phyloP scores from a whole-genome alignment of 2,888 invertebrate species.

The Aphelenchoides bicaudatus region DNA sequence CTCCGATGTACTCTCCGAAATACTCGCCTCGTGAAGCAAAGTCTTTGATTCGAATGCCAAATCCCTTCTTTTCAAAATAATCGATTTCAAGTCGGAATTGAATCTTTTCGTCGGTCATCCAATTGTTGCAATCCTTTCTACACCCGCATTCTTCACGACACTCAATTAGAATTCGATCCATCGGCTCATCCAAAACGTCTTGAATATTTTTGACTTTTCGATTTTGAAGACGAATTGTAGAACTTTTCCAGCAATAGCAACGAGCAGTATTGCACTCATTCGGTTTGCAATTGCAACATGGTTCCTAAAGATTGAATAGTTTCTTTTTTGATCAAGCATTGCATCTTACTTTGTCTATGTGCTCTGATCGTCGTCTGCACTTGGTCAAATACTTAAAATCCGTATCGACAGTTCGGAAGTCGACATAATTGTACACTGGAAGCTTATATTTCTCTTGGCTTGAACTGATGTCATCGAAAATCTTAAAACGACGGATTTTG shows the following conservation, averaged over 20 bases:
- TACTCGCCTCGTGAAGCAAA: constrained; percentile 71
- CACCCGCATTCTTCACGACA: constrained; percentile 14
- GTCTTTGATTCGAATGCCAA: constrained; percentile 10
- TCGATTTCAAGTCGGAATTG: constrained; percentile 10
- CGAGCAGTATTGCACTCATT: background rate
- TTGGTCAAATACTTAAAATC: background rate
- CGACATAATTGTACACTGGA: background rate
- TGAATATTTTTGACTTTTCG: background rate
- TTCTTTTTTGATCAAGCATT: background rate
- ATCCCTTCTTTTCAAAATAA: constrained; percentile 7
- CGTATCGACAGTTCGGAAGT: background rate
- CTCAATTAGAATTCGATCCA: constrained; percentile 14
- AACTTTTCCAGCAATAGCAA: background rate
- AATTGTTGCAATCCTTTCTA: constrained; percentile 7
- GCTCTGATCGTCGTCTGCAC: background rate
- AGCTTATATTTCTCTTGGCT: constrained; percentile 2
- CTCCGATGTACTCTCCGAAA: constrained; percentile 95
- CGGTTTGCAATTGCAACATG: background rate
- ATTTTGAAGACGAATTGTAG: constrained; percentile 3
- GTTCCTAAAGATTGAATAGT: background rate
- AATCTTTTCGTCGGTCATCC: background rate
- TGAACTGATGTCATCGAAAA: background rate
- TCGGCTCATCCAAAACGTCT: constrained; percentile 5
- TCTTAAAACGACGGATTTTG: too few relatives aligned
- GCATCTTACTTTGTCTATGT: background rate